Conservation (phyloP, 2,888 invertebrate genomes). For the Oxystoma pomonae region DNA sequence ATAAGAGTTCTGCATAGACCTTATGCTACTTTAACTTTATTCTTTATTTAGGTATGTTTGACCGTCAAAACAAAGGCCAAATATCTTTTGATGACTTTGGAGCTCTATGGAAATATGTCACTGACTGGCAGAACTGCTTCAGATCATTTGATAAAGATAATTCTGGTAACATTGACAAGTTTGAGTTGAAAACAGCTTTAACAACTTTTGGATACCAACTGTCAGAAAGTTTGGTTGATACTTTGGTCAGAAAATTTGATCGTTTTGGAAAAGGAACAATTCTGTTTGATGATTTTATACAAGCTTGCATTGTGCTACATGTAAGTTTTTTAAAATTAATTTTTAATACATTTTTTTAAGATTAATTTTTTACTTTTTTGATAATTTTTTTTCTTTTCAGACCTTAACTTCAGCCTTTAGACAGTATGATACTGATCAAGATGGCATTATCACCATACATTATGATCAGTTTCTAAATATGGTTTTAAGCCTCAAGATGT, state of each 20-base stretch:
- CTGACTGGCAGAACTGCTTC: slow-evolving; percentile 96
- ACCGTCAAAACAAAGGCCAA: slow-evolving; percentile 80
- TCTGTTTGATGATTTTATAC: slow-evolving; percentile 97
- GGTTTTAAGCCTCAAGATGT: too few species aligned
- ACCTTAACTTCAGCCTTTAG: slow-evolving; percentile 85
- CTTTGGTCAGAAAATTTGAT: slow-evolving; percentile 90
- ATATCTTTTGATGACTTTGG: slow-evolving; percentile 95
- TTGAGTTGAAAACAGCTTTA: slow-evolving; percentile 86
- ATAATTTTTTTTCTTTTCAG: slow-evolving; percentile 53
- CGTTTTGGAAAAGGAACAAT: slow-evolving; percentile 82
- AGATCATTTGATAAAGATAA: slow-evolving; percentile 89
- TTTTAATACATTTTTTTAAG: neutral
- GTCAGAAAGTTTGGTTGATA: slow-evolving; percentile 73
- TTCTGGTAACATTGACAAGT: slow-evolving; percentile 86
- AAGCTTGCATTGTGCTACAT: slow-evolving; percentile 88
- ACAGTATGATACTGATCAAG: slow-evolving; percentile 84
- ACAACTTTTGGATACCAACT: slow-evolving; percentile 85
- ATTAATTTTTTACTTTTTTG: neutral
- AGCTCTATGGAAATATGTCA: slow-evolving; percentile 95
- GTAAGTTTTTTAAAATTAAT: slow-evolving; percentile 56
- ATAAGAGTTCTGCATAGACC: too few species aligned
- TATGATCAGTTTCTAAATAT: slow-evolving; percentile 94
- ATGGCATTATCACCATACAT: slow-evolving; percentile 89
- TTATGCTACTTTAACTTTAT: too few species aligned
- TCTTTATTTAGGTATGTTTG: slow-evolving; percentile 89